Conservation (phyloP, 1,140 invertebrate genomes). For the Pogonomyrmex californicus region DNA sequence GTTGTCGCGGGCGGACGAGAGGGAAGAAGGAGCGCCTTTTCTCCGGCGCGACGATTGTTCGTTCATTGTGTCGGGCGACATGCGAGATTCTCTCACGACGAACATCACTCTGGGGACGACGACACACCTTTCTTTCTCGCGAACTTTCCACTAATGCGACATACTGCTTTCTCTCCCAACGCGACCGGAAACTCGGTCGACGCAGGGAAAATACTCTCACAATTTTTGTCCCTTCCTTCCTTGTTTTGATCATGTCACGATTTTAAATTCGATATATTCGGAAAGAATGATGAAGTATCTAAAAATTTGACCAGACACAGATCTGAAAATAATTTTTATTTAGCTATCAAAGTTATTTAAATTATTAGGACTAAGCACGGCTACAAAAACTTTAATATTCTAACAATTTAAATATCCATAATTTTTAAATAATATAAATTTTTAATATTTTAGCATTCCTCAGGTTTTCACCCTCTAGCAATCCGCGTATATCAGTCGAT, state of each 20-base stretch:
- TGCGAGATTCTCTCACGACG: background rate
- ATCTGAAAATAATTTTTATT: background rate
- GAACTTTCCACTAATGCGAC: background rate
- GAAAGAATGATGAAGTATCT: too few species aligned
- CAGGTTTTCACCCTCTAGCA: background rate
- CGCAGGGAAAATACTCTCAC: background rate
- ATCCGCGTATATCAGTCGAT: background rate
- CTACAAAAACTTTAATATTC: too few species aligned
- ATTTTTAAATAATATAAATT: too few species aligned
- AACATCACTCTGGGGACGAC: background rate
- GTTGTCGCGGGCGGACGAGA: background rate
- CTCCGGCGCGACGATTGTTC: constrained; percentile 16
- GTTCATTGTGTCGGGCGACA: background rate
- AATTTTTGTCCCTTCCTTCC: background rate
- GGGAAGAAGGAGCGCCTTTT: background rate
- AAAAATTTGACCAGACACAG: too few species aligned
- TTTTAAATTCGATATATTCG: too few species aligned
- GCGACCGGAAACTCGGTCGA: background rate
- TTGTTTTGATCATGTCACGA: background rate
- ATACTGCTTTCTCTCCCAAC: background rate
- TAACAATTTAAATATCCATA: too few species aligned
- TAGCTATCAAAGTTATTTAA: too few species aligned
- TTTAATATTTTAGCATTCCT: background rate
- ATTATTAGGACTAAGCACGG: too few species aligned
- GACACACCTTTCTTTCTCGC: background rate